Evolutionary conservation across 2,888 invertebrate genomes (phyloP).

Genomic region (Diadromus collaris): DNA sequence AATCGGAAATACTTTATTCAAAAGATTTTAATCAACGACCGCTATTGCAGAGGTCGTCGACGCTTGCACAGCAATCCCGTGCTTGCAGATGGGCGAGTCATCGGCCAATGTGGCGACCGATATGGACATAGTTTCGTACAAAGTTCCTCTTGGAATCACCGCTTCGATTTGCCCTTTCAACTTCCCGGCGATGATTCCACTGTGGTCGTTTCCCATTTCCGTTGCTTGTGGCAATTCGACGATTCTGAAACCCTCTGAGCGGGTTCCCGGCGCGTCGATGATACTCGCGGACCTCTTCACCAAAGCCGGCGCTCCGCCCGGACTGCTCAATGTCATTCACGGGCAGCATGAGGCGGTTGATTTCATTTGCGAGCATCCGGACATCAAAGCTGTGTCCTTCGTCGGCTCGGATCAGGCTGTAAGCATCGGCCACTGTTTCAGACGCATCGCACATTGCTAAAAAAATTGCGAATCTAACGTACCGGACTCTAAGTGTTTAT

Average conservation of each 20-base stretch:
- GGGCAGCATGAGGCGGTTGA: slow-evolving; percentile 97
- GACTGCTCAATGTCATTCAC: slow-evolving; percentile 98
- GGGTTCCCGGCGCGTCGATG: slow-evolving; percentile 98
- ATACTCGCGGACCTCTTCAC: slow-evolving; percentile 95
- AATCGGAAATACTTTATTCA: neutral
- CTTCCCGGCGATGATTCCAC: slow-evolving; percentile 99
- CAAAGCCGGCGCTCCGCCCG: slow-evolving; percentile 98
- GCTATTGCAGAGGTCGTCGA: slow-evolving; percentile 94
- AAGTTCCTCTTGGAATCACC: slow-evolving; percentile 95
- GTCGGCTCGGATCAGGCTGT: slow-evolving; percentile 98
- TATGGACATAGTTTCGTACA: slow-evolving; percentile 97
- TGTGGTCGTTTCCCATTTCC: slow-evolving; percentile 96
- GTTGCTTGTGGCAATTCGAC: slow-evolving; percentile 97
- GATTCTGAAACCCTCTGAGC: slow-evolving; percentile 97
- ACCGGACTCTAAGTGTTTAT: too few species aligned
- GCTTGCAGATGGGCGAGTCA: slow-evolving; percentile 95
- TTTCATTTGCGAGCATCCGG: slow-evolving; percentile 98
- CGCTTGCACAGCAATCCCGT: slow-evolving; percentile 96
- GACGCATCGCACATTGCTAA: neutral
- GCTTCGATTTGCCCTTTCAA: slow-evolving; percentile 99
- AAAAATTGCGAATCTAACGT: too few species aligned
- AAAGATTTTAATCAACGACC: neutral
- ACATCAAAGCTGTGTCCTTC: slow-evolving; percentile 98
- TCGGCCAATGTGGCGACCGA: slow-evolving; percentile 93
- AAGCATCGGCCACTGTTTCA: slow-evolving; percentile 49